Conservation (phyloP, 2,797 vertebrate genomes). For the Pygocentrus nattereri region DNA sequence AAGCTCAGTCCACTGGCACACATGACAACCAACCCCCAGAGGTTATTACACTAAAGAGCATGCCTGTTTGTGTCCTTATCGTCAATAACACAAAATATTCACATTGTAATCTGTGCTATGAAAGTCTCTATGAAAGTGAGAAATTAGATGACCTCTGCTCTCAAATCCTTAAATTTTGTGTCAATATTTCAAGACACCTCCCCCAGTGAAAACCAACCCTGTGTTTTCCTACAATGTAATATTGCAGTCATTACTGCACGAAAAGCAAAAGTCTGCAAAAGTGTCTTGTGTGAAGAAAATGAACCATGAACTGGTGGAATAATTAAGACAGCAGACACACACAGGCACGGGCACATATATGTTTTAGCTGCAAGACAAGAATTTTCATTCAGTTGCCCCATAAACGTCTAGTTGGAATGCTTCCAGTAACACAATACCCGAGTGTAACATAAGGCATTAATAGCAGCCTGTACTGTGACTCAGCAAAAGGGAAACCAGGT, state of each 20-base stretch:
- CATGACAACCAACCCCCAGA: too few species aligned
- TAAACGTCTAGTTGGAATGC: conserved; percentile 1
- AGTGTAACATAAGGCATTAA: conserved; percentile 6
- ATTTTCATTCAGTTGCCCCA: background rate
- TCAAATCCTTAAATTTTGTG: background rate
- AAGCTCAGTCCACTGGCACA: too few species aligned
- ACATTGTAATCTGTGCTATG: too few species aligned
- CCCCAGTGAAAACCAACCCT: background rate
- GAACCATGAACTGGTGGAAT: background rate
- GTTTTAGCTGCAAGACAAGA: background rate
- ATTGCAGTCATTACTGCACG: background rate
- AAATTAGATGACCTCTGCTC: background rate
- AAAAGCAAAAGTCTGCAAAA: background rate
- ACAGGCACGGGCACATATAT: background rate
- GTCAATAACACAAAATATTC: too few species aligned
- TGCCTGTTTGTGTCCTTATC: too few species aligned
- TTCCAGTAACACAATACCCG: conserved; percentile 22
- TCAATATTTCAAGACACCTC: background rate
- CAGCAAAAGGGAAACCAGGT: conserved; percentile 39
- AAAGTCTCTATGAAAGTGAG: background rate
- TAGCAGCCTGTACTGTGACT: background rate
- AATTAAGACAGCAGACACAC: background rate
- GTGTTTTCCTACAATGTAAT: background rate
- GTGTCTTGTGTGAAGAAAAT: background rate
- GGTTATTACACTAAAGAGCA: too few species aligned